These are phyloP conservation scores for Apomyelois bistriatella DNA, from an alignment of 2,888 invertebrate species.

Conservation along the genomic window DNA sequence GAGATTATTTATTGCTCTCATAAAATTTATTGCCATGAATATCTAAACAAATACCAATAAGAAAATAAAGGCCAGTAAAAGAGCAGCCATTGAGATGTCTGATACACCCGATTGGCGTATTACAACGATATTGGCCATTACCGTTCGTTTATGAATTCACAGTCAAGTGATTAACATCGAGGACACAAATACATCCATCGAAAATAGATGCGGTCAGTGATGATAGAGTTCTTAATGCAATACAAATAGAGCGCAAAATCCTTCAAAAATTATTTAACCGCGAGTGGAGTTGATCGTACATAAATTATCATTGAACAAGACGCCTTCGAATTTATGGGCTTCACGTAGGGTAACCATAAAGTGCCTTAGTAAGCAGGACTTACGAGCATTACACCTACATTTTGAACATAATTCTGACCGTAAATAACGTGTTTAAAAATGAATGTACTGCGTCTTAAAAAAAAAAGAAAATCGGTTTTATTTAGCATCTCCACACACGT, in stretches of 20 bases:
- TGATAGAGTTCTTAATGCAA: conserved; percentile 4
- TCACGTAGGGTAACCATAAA: conserved; percentile 27
- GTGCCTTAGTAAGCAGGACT: conserved; percentile 13
- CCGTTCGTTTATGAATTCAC: conserved; percentile 37
- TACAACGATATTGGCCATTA: conserved; percentile 23
- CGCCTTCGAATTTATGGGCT: conserved; percentile 46
- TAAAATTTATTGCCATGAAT: conserved; percentile 9
- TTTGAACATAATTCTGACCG: conserved; percentile 14
- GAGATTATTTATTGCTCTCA: background rate
- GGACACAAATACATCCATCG: conserved; percentile 46
- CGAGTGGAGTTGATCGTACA: conserved; percentile 32
- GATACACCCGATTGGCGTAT: conserved; percentile 14
- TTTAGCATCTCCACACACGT: background rate
- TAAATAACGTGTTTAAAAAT: conserved; percentile 15
- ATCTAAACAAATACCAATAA: conserved; percentile 1
- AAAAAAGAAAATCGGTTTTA: conserved; percentile 6
- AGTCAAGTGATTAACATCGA: conserved; percentile 50
- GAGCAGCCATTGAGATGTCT: conserved; percentile 1
- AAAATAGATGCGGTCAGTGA: conserved; percentile 13
- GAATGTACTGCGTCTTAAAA: conserved; percentile 10
- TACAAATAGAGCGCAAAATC: conserved; percentile 16
- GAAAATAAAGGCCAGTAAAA: background rate
- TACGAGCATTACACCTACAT: conserved; percentile 14
- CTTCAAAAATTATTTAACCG: conserved; percentile 13
- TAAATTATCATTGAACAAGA: conserved; percentile 52